These are phyloP conservation scores for Rhinichthys klamathensis DNA, from an alignment of 2,113 vertebrate species.

Conservation along the genomic window DNA sequence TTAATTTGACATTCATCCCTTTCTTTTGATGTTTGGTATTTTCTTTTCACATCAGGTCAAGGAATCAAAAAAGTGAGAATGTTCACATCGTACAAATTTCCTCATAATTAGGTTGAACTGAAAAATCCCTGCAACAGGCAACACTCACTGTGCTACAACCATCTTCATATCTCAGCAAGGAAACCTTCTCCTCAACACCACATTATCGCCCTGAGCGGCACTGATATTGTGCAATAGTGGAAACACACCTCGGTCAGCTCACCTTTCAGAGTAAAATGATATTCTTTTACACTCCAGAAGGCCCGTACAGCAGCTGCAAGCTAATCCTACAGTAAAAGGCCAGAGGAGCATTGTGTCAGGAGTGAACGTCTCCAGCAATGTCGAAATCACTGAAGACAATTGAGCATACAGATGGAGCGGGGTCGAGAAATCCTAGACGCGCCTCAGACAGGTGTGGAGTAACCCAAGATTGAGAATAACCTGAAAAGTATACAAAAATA, in stretches of 20 bases:
- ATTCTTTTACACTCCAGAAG: slow-evolving; percentile 13
- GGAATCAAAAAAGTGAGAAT: not conserved
- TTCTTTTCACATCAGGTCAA: too few species aligned
- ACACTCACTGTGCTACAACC: not conserved
- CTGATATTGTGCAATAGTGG: not conserved
- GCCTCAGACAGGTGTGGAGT: slow-evolving; percentile 13
- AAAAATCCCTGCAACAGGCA: not conserved
- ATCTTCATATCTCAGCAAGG: not conserved
- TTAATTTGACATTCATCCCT: not conserved
- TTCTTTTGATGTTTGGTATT: not conserved
- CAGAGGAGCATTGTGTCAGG: slow-evolving; percentile 1
- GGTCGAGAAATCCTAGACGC: slow-evolving; percentile 17
- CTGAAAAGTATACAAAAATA: not conserved
- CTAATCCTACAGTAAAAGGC: slow-evolving; percentile 6
- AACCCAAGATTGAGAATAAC: slow-evolving; percentile 23
- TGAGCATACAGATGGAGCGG: not conserved
- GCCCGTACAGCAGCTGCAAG: slow-evolving; percentile 12
- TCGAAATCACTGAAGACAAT: slow-evolving; percentile 31
- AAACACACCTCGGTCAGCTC: slow-evolving; percentile 13
- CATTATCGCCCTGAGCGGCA: not conserved
- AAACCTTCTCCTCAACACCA: not conserved
- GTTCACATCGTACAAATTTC: not conserved
- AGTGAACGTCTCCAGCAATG: not conserved
- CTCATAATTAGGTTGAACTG: too few species aligned
- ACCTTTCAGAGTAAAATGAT: slow-evolving; percentile 30